phyloP scores from a whole-genome alignment of 2,888 invertebrate species.

The Helicoverpa assulta region DNA sequence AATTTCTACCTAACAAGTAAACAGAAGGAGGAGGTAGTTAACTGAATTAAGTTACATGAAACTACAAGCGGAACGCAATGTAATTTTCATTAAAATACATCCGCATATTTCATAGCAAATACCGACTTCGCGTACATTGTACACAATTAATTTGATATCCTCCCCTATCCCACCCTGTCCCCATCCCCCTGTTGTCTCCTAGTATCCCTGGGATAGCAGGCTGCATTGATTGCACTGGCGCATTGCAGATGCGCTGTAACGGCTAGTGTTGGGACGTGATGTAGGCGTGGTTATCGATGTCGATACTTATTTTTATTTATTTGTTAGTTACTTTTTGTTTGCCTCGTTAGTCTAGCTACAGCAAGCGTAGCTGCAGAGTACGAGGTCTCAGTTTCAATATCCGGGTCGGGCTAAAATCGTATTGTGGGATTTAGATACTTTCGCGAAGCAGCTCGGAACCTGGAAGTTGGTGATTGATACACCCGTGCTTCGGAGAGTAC shows the following conservation, averaged over 20 bases:
- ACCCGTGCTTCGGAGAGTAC: too few relatives aligned
- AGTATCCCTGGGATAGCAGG: constrained; percentile 57
- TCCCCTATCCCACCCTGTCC: not conserved
- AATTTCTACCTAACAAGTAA: too few relatives aligned
- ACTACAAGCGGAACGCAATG: not conserved
- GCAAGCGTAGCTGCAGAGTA: too few relatives aligned
- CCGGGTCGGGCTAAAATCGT: too few relatives aligned
- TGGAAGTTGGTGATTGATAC: too few relatives aligned
- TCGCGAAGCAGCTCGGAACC: too few relatives aligned
- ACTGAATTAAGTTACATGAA: too few relatives aligned
- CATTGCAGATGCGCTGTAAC: constrained; percentile 67
- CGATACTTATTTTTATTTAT: not conserved
- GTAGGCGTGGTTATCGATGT: constrained; percentile 13
- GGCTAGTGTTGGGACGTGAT: constrained; percentile 42
- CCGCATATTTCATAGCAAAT: constrained; percentile 1
- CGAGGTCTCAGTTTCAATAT: too few relatives aligned
- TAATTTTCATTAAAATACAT: not conserved
- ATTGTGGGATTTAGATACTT: too few relatives aligned
- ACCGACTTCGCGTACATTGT: not conserved
- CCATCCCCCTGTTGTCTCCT: constrained; percentile 9
- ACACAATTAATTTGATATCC: constrained; percentile 17
- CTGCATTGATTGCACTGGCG: constrained; percentile 70
- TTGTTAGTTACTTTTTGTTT: too few relatives aligned
- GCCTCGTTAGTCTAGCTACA: too few relatives aligned
- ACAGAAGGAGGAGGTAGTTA: too few relatives aligned